Conservation (phyloP, 1,140 invertebrate genomes). For the Globodera rostochiensis region DNA sequence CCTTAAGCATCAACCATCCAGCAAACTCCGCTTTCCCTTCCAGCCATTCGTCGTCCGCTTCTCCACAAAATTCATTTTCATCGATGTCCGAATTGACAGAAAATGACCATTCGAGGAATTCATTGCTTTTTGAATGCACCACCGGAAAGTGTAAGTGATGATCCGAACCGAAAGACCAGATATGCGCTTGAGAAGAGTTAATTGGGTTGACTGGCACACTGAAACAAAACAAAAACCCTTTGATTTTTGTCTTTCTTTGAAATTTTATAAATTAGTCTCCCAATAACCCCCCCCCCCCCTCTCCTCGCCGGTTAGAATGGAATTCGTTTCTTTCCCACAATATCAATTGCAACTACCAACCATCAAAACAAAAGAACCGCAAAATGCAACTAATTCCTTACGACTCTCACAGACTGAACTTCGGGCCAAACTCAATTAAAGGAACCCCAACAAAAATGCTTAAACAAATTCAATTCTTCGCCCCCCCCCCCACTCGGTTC, state of each 20-base stretch:
- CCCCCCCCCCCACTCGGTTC: no score
- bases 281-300: no score
- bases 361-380: background rate
- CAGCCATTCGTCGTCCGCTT: constrained; percentile 31
- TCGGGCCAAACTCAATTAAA: background rate
- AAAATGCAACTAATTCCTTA: background rate
- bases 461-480: no score
- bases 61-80: constrained; percentile 29
- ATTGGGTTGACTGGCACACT: constrained; percentile 6
- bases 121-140: background rate
- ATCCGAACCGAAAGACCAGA: constrained; percentile 42
- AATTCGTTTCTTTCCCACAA: no score
- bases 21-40: constrained; percentile 22
- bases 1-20: constrained; percentile 46
- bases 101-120: constrained; percentile 42
- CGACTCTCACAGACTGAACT: background rate
- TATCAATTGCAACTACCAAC: no score
- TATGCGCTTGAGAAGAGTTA: constrained; percentile 16
- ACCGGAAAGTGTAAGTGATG: constrained; percentile 44
- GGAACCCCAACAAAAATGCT: no score
- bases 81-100: constrained; percentile 43
- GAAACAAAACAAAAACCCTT: background rate
- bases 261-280: no score
- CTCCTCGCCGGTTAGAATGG: no score
- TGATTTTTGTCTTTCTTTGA: no score